Evolutionary conservation across 2,888 invertebrate species (phyloP), one percentile per base, ranked within the genome.

Genomic region (Rosalia funebris): DNA sequence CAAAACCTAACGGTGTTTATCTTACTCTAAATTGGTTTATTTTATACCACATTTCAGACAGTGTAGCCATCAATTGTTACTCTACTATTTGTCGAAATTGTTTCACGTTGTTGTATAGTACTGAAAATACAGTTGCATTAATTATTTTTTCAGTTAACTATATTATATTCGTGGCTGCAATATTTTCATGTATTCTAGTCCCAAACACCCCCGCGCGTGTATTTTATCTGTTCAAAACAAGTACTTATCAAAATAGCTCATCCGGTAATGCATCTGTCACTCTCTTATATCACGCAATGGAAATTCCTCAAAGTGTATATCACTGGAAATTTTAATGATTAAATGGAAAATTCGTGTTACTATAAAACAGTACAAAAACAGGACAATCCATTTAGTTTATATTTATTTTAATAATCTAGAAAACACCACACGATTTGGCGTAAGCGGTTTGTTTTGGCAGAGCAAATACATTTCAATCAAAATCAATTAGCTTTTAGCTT

Each of bases 401-500:
- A 36, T 55, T 50, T 47, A 45, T 60, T 55, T 48, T 48, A 57
- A 62, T 62, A 54, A 62, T 17, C 45, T 42, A 39, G 48, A 17
- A 57, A 60, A 55, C 41, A 47, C 36, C 36, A 37, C 59, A 37
- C 66, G 65, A 64, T 66, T 66, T 64, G 63, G 64, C 62, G 63
- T 61, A 42, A 64, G 64, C 62, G 60, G 66, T 66, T 57, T 57
- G 62, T 70, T 67, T 68, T 71, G 71, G 71, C 72, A 69, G 65
- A 58, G 63, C 58, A 55, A 64, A 69, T 67, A 63, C 47, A 58
- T 63, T 71, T 71, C 69, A 72, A 64, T 71, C 70, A 66, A 66
- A 66, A 66, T 68, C 70, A 68, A 69, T 71, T 71, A 68, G 70
- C 65, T 67, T 66, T 67, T 65, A 65, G 64, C 60, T 64, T 39